These are phyloP conservation scores for Pantherophis alleghaniensis DNA, from an alignment of 2,797 vertebrate genomes.

Conservation along the genomic window DNA sequence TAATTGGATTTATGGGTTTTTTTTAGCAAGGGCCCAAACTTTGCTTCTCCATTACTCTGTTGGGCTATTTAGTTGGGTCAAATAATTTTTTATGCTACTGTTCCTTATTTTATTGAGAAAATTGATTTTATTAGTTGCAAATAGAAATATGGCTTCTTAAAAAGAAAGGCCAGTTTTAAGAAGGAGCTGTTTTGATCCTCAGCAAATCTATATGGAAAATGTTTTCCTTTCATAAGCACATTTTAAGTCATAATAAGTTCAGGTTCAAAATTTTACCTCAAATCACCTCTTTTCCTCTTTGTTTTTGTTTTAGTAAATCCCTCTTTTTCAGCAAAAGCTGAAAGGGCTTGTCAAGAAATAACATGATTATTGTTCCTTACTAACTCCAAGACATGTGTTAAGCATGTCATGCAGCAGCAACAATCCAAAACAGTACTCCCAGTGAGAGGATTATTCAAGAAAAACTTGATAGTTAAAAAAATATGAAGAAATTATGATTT, in stretches of 20 bases:
- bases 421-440: constrained; percentile 17
- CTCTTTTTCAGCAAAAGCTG: constrained; percentile 21
- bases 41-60: neutral
- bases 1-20: neutral
- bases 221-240: neutral
- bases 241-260: neutral
- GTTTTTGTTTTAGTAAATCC: neutral
- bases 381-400: constrained; percentile 18
- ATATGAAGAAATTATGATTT: constrained; percentile 40
- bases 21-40: neutral
- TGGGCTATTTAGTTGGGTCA: neutral
- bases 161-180: neutral
- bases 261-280: neutral
- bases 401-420: neutral
- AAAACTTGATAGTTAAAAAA: constrained; percentile 26
- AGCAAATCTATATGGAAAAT: neutral
- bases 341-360: constrained; percentile 16
- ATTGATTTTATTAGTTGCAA: neutral
- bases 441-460: neutral
- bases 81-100: neutral
- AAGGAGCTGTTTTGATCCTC: neutral
- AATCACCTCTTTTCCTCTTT: neutral
- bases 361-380: constrained; percentile 14
- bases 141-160: neutral
- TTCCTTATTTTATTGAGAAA: neutral